Evolutionary conservation across 2,888 invertebrate species (phyloP), one percentile per base, ranked within the genome.

Genomic region (Nomada hirtipes): DNA sequence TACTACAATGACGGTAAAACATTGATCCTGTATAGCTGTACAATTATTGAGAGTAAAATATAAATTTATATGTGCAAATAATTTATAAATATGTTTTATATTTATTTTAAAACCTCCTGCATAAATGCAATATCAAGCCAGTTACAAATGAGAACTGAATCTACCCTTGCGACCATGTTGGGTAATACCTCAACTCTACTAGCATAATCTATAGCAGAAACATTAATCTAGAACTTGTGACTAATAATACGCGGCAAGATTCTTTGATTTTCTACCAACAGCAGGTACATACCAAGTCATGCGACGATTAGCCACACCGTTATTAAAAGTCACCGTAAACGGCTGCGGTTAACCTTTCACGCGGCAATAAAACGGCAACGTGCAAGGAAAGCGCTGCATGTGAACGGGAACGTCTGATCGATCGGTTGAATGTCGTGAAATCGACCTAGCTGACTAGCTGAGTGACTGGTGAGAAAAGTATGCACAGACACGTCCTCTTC

Each of bases 271-370:
- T 15, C 15, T 2, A 29, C 0, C 47, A 50, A 57, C 47, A 47
- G 47, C 3, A 47, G 36, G 36, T 47, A 47, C 23, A 55, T 64
- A 61, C 55, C 29, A 61, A 74, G 70, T 81, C 64, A 55, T 61
- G 23, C 13, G 57, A 26, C 26, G 69, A 70, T 79, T 60, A 55
- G 64, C 63, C 68, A 59, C 50, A 64, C 13, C 69, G 64, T 63
- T 44, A 68, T 75, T 61, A 80, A 80, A 61, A 77, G 59, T 80
- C 63, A 61, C 61, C 69, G 64, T 57, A 72, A 77, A 77, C 75
- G 53, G 50, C 13, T 26, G 47, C 77, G 75, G 84, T 77, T 77
- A 84, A 80, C 77, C 80, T 84, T 81, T 81, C 72, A 63, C 80
- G 44, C 72, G 57, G 11, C 44, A 59, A 18, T 60, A 29, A 74